Conservation (phyloP, 2,797 vertebrate species). For the Carapus acus region DNA sequence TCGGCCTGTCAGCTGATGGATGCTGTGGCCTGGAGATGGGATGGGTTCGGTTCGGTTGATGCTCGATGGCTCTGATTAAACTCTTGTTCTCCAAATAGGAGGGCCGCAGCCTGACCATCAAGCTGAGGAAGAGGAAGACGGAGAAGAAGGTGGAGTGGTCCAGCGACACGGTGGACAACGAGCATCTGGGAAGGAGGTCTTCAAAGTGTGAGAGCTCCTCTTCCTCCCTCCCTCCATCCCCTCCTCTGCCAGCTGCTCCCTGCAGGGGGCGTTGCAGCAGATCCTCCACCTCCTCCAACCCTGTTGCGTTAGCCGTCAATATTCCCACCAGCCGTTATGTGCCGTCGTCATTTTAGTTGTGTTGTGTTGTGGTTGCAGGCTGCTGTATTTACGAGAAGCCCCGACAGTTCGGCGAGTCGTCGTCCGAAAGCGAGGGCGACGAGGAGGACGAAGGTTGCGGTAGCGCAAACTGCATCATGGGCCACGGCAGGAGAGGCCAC, state of each 20-base stretch:
- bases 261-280: too few relatives aligned
- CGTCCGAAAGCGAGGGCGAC: constrained; percentile 88
- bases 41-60: background rate
- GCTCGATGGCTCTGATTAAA: background rate
- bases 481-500: constrained; percentile 75
- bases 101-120: constrained; percentile 88
- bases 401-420: constrained; percentile 86
- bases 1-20: too few relatives aligned
- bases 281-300: constrained; percentile 8
- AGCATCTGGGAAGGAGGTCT: constrained; percentile 88
- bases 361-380: constrained; percentile 73
- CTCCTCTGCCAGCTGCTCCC: too few relatives aligned
- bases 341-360: background rate
- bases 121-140: constrained; percentile 88
- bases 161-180: constrained; percentile 92
- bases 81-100: constrained; percentile 67
- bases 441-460: constrained; percentile 85
- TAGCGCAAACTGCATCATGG: constrained; percentile 85
- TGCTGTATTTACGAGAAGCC: constrained; percentile 95
- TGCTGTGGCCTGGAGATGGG: too few relatives aligned
- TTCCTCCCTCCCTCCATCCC: background rate
- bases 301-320: too few relatives aligned
- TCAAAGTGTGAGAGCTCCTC: constrained; percentile 86
- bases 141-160: constrained; percentile 96
- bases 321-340: background rate